Evolutionary conservation across 2,113 vertebrate species (phyloP), one percentile per base, ranked within the genome.

Genomic region (Tympanuchus pallidicinctus): DNA sequence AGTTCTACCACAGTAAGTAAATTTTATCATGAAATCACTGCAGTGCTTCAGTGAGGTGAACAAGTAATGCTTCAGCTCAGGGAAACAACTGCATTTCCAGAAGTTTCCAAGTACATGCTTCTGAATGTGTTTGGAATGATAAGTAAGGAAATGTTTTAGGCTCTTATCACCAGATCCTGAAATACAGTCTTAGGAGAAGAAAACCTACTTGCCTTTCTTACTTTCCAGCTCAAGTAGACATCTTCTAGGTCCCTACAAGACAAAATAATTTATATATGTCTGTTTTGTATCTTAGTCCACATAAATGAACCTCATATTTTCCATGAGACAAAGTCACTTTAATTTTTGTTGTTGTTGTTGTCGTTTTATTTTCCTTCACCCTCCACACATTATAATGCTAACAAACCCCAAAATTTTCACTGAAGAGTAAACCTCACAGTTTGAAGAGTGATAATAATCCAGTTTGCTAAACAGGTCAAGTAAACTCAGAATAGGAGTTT

Each of bases 31-130:
- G 32, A 36, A 91, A 92, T 66, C 54, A n/a, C 25, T 74, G 40
- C 45, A 59, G 27, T 86, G 34, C 43, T 90, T 77, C 48, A 88
- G 19, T 61, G 18, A 54, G 12, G 27, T 48, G 72, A 93, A 66
- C 18, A 60, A 15, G 24, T 57, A 92, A 52, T 92, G 24, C 18
- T 76, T 82, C 67, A 42, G 72, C 25, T 77, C 48, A 57, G 17
- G 45, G 50, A 73, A 89, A 80, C 45, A 90, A 79, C n/a, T 76
- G 80, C 65, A 63, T 86, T 88, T 80, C 47, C 38, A 95, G 38
- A 25, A 7, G 4, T 67, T 89, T 47, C 60, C 47, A 86, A 91
- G 66, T 36, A 65, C 56, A 7, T 83, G 32, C 12, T 12, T 65
- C 32, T 67, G 57, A 69, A 7, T 73, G 56, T 59, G 18, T n/a